Percentiles rank a stretch among this genome's conserved stretches.
These are phyloP conservation scores for Spheniscus humboldti DNA, from an alignment of 2,797 vertebrate genomes.

Conservation along the genomic window DNA sequence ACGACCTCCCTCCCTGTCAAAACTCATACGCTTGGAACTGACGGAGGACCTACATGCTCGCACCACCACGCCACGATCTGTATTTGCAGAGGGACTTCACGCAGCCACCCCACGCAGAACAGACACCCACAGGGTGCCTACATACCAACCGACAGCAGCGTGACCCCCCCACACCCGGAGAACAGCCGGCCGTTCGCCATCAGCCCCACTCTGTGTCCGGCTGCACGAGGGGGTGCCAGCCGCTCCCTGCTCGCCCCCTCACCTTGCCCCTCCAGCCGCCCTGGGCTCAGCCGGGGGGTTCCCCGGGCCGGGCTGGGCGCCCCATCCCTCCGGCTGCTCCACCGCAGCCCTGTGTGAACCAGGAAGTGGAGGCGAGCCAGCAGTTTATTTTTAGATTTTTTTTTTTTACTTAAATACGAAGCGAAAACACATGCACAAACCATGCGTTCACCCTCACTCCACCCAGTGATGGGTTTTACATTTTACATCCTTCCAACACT, in stretches of 20 bases:
- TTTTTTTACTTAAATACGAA: not conserved
- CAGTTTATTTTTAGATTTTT: constrained; percentile 38
- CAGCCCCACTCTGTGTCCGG: not conserved
- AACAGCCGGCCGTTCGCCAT: fast-evolving
- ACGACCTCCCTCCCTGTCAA: fast-evolving
- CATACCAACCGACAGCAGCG: fast-evolving
- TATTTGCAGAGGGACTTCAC: not conserved
- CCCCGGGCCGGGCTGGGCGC: fast-evolving
- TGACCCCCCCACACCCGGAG: fast-evolving
- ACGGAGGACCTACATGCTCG: fast-evolving
- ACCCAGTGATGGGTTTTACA: not conserved
- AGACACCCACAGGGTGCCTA: not conserved
- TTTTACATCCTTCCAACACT: not conserved
- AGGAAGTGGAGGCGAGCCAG: not conserved
- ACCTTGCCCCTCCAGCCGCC: fast-evolving
- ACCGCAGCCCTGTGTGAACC: not conserved
- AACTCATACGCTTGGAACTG: not conserved
- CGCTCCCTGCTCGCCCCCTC: not conserved
- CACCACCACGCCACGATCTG: fast-evolving
- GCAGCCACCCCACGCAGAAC: fast-evolving
- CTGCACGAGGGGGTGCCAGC: not conserved
- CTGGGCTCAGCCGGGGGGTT: not conserved
- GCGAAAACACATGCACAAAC: not conserved
- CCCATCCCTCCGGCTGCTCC: not conserved
- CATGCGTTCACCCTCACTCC: not conserved